Conservation (phyloP, 2,113 vertebrate species). For the Nibea albiflora region DNA sequence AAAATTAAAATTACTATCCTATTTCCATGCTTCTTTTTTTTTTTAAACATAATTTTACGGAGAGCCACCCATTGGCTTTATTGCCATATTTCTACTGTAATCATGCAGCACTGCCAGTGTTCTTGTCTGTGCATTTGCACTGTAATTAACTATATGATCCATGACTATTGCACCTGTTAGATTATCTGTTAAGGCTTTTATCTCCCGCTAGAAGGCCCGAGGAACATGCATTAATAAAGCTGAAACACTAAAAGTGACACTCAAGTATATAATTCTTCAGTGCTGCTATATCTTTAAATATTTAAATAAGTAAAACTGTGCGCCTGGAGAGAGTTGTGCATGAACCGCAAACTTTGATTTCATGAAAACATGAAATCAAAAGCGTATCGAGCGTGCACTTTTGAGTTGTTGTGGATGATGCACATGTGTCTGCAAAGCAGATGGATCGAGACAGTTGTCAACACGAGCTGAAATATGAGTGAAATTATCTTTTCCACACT, state of each 20-base stretch:
- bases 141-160: conserved; percentile 40
- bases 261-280: neutral
- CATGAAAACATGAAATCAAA: neutral
- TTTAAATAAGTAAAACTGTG: neutral
- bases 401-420: neutral
- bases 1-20: neutral
- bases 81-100: conserved; percentile 3
- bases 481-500: neutral
- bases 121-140: conserved; percentile 9
- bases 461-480: conserved; percentile 1
- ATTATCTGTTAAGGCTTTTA: conserved; percentile 17
- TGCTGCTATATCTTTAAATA: neutral
- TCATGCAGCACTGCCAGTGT: neutral
- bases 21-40: neutral
- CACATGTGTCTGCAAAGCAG: conserved; percentile 10
- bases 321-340: conserved; percentile 8
- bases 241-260: conserved; percentile 15
- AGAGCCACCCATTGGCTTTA: neutral
- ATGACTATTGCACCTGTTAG: conserved; percentile 22
- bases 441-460: neutral
- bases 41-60: neutral
- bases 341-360: neutral
- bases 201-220: conserved; percentile 11
- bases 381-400: neutral
- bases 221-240: conserved; percentile 28